A percentile compares a stretch with the other conserved stretches of the same genome.
These are phyloP conservation scores for Rhynchonema sp. DNA, from an alignment of 2,888 invertebrate genomes.

Conservation along the genomic window DNA sequence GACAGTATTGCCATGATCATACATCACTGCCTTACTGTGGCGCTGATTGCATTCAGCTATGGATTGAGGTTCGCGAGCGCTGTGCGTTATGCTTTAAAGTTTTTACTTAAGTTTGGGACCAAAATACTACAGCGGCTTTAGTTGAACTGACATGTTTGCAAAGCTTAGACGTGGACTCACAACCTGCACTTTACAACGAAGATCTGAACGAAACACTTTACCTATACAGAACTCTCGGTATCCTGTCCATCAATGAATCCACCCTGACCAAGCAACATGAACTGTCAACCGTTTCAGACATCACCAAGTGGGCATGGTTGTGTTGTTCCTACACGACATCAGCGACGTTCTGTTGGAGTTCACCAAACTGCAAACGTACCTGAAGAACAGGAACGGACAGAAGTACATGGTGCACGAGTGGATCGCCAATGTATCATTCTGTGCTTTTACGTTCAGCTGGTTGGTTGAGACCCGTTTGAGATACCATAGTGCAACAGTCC, in stretches of 20 bases:
- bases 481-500: too few species aligned
- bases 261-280: too few species aligned
- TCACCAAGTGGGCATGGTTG: conserved; percentile 18
- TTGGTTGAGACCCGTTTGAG: conserved; percentile 6
- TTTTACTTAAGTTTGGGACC: too few species aligned
- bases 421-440: conserved; percentile 15
- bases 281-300: conserved; percentile 15
- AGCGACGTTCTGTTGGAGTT: conserved; percentile 19
- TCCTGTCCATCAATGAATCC: too few species aligned
- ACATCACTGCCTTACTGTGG: conserved; percentile 28
- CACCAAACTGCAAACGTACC: conserved; percentile 21
- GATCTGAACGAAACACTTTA: too few species aligned
- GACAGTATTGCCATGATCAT: conserved; percentile 27
- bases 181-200: too few species aligned
- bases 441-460: conserved; percentile 17
- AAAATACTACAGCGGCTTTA: too few species aligned
- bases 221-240: too few species aligned
- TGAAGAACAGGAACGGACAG: conserved; percentile 15
- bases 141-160: too few species aligned
- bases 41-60: conserved; percentile 27
- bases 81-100: too few species aligned
- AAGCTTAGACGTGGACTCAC: too few species aligned
- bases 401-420: conserved; percentile 11
- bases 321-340: conserved; percentile 19
- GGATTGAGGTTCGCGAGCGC: conserved; percentile 23